Base-by-base conservation (phyloP, 1,140 invertebrate genomes). In the Drosophila micromelanica region DNA sequence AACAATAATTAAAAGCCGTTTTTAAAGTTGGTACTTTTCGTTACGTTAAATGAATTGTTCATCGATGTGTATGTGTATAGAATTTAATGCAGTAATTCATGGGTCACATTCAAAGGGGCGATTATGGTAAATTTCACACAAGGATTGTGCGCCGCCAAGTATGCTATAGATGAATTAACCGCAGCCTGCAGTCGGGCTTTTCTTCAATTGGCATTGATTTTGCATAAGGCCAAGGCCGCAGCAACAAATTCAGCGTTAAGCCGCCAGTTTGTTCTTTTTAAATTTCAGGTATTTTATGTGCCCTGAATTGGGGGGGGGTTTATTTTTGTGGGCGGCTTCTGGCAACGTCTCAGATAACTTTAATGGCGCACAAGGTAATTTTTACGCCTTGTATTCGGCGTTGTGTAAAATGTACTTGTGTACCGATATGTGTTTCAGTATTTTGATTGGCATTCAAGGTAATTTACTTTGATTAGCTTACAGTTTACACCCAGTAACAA, bases 361-460 rank as follows among this genome's bases (percentile, higher is more conserved):
- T 57, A 67, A 67, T 57, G 54, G 54, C 35, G 43, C 37, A 48
- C 54, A 51, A 42, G 32, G 52, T 52, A 49, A 49, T n/a, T n/a
- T 49, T 56, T 57, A 27, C 35, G 63, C 35, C 42, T 56, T 56
- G 43, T 48, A 43, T 51, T 17, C 4, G 27, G n/a, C 4, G 42
- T 20, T 37, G 11, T 20, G n/a, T 8, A 5, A n/a, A 7, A 13
- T 65, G 17, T 38, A 15, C 45, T 6, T 17, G 8, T 27, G 23
- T 51, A 7, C 9, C 5, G 13, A 6, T 30, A n/a, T 20, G 55
- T 27, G 32, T 27, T 2, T 4, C 23, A 43, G 43, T 49, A 61
- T 61, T 61, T 61, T 57, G 63, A 67, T 67, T 67, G 63, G 52
- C 52, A 67, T 65, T 65, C 32, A 56, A 48, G 52, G 62, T 56